Base-by-base conservation (phyloP, 2,888 invertebrate genomes). In the Tigriopus californicus region DNA sequence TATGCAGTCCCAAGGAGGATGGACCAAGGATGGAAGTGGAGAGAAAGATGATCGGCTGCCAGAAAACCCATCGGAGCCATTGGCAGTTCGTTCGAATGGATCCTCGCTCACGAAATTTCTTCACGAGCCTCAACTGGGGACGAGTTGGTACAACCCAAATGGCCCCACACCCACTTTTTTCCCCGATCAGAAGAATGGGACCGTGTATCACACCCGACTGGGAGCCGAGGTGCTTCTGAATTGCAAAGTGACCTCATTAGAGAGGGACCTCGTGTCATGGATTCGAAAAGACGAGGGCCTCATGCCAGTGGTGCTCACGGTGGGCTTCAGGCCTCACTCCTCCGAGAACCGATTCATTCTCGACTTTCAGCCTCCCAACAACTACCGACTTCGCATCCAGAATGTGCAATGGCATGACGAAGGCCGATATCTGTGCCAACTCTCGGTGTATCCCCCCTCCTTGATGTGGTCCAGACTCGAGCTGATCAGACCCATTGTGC, bases 211-310 rank as follows among this genome's bases (percentile, higher is more conserved):
- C 8, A 22, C 46, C 25, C 42, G 33, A 24, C 12, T 56, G 20
- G 56, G 56, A 18, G 41, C 42, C 15, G 44, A 41, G n/a, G 5
- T 46, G 13, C 33, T 56, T 12, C 10, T 56, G 46, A 44, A 33
- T 33, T 56, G 56, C 33, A 49, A 49, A 22, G 49, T 56, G 42
- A 56, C 56, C 15, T 44, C 56, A 18, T 33, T 56, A 20, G 56
- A 56, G 33, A 41, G 22, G 44, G 56, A 56, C 46, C 44, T 56
- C 18, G 56, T 56, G 20, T 56, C 56, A 5, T 56, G 56, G 56
- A 22, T 56, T 10, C 42, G 56, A 20, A 42, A 33, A 46, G 44
- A 44, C 22, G 11, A 24, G 5, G 46, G 33, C 13, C 24, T 46
- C 4, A 22, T 44, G 12, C 44, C 44, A 3, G 44, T 44, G n/a